phyloP scores from a whole-genome alignment of 2,797 vertebrate genomes.

The Chelonia mydas region DNA sequence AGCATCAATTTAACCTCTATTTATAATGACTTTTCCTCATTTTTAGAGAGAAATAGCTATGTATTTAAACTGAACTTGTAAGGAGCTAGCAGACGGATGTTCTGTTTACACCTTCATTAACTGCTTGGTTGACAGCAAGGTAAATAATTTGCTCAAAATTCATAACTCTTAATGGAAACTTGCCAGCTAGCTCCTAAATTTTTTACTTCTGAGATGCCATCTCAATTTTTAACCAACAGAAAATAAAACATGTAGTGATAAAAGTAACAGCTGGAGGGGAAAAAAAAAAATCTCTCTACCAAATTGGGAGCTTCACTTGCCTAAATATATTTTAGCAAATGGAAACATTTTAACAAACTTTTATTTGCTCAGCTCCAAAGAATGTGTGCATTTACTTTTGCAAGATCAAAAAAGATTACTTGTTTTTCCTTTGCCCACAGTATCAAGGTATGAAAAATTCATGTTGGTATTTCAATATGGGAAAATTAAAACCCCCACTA shows the following conservation, averaged over 20 bases:
- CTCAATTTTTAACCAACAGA: not conserved
- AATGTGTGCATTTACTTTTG: not conserved
- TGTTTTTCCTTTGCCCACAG: not conserved
- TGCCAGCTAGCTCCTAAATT: not conserved
- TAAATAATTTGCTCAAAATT: not conserved
- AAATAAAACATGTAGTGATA: not conserved
- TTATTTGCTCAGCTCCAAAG: not conserved
- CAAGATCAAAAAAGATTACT: not conserved
- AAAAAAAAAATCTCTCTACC: not conserved
- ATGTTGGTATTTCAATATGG: not conserved
- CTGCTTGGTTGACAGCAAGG: not conserved
- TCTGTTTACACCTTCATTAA: not conserved
- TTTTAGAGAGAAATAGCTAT: not conserved
- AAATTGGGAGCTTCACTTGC: not conserved
- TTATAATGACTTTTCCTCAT: not conserved
- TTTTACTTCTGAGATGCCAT: not conserved
- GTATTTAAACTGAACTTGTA: not conserved
- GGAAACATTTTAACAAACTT: not conserved
- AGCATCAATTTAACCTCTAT: not conserved
- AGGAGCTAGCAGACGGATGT: not conserved
- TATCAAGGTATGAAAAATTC: not conserved
- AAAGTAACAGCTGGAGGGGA: not conserved
- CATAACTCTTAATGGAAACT: not conserved
- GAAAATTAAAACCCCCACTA: not conserved
- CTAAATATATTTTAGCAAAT: not conserved